These are phyloP conservation scores for Lasioglossum pauxillum DNA, from an alignment of 2,888 invertebrate genomes.

Conservation along the genomic window DNA sequence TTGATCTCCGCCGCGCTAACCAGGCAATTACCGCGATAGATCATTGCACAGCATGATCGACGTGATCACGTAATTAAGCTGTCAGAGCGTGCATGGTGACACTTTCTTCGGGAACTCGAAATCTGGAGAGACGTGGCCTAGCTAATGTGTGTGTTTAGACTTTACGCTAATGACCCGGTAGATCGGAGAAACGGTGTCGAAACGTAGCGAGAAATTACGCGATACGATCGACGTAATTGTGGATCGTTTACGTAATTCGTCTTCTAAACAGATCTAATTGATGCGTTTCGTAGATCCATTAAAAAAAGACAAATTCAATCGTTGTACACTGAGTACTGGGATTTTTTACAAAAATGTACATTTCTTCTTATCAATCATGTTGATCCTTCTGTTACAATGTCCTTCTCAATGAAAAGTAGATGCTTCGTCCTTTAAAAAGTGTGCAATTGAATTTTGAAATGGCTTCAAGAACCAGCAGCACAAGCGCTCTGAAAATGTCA, in stretches of 20 bases:
- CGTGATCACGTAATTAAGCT: conserved; percentile 64
- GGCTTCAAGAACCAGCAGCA: neutral
- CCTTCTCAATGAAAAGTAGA: too few species aligned
- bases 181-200: conserved; percentile 28
- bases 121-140: conserved; percentile 30
- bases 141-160: conserved; percentile 50
- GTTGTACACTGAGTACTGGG: neutral
- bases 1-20: conserved; percentile 30
- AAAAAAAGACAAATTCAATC: neutral
- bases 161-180: conserved; percentile 37
- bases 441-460: neutral
- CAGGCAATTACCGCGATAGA: conserved; percentile 40
- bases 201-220: conserved; percentile 33
- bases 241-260: conserved; percentile 2
- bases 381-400: too few species aligned
- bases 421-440: too few species aligned
- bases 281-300: neutral
- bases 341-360: neutral
- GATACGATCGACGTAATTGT: neutral
- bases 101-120: conserved; percentile 49
- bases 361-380: neutral
- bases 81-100: conserved; percentile 55
- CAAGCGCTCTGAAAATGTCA: neutral
- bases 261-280: neutral
- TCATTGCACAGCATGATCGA: conserved; percentile 51